Evolutionary conservation across 2,888 invertebrate genomes (phyloP).

Genomic region (Ernsta delagoae): DNA sequence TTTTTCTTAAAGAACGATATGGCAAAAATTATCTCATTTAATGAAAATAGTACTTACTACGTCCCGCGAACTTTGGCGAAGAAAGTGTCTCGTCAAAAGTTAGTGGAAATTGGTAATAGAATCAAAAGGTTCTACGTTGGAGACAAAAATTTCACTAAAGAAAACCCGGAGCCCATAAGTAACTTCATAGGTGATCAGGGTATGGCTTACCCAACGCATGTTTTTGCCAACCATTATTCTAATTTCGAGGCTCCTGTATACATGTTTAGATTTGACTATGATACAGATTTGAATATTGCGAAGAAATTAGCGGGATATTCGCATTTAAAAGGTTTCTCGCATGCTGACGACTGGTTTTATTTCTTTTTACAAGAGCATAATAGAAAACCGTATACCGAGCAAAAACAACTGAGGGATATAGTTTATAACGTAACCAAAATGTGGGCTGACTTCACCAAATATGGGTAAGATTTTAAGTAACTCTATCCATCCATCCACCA

Average conservation of each 20-base stretch:
- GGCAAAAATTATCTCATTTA: constrained; percentile 45
- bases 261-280: constrained; percentile 61
- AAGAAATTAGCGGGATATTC: constrained; percentile 49
- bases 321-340: constrained; percentile 65
- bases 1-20: constrained; percentile 41
- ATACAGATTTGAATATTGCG: constrained; percentile 61
- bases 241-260: constrained; percentile 49
- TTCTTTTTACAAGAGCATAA: constrained; percentile 65
- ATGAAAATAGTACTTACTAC: constrained; percentile 45
- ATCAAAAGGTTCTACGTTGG: constrained; percentile 50
- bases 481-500: no score
- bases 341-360: constrained; percentile 78
- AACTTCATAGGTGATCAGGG: constrained; percentile 45
- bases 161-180: constrained; percentile 41
- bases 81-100: constrained; percentile 40
- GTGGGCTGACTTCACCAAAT: constrained; percentile 77
- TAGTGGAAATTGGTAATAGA: constrained; percentile 45
- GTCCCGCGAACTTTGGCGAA: constrained; percentile 47
- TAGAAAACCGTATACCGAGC: constrained; percentile 57
- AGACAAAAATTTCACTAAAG: constrained; percentile 43
- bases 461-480: no score
- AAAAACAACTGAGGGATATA: constrained; percentile 57
- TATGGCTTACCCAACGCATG: constrained; percentile 47
- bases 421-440: constrained; percentile 65
- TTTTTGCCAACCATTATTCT: constrained; percentile 45